A percentile compares a stretch with the other conserved stretches of the same genome.
Evolutionary conservation across 2,113 vertebrate species (phyloP).

Genomic region (Mormyrus iriodes): DNA sequence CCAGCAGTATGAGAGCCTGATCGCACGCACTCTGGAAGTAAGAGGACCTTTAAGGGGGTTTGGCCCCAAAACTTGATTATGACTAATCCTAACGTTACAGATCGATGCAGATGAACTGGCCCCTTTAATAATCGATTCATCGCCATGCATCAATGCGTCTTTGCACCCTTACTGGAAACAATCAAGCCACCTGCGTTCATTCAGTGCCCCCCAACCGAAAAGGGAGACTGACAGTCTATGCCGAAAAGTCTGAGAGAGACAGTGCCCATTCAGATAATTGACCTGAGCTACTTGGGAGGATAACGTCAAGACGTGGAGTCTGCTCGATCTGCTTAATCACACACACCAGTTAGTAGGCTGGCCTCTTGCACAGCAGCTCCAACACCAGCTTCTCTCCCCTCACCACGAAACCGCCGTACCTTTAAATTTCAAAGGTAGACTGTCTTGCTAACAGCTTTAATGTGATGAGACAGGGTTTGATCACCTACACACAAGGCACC

Average conservation of each 20-base stretch:
- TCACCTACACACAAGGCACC: neutral
- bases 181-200: neutral
- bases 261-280: neutral
- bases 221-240: neutral
- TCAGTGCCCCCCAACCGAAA: neutral
- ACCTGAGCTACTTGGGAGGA: neutral
- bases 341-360: neutral
- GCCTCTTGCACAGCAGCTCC: neutral
- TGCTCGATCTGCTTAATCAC: neutral
- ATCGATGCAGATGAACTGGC: neutral
- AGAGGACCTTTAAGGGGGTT: accelerated
- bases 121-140: neutral
- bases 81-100: neutral
- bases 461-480: neutral
- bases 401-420: neutral
- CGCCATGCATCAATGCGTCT: neutral
- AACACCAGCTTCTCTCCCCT: neutral
- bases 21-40: neutral
- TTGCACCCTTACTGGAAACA: neutral
- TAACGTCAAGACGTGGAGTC: neutral
- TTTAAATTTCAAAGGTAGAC: neutral
- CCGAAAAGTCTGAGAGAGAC: neutral
- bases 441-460: neutral
- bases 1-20: neutral
- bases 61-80: neutral